phyloP scores from a whole-genome alignment of 2,113 vertebrate species.

The Sinocyclocheilus rhinocerous region DNA sequence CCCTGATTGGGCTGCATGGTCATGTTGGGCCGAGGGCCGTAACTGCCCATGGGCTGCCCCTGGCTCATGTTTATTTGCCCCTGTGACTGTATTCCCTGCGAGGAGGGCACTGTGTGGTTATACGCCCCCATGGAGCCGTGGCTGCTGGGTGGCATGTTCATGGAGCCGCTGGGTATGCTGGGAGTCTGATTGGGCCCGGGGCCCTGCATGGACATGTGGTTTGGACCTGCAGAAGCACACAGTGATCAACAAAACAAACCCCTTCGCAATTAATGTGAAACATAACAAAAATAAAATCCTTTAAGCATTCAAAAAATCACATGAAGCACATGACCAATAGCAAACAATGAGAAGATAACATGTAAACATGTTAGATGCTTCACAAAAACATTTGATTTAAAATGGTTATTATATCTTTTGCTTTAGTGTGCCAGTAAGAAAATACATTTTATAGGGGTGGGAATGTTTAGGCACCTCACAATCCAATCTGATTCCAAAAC shows the following conservation, averaged over 20 bases:
- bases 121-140: slow-evolving; percentile 96
- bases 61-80: slow-evolving; percentile 97
- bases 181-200: slow-evolving; percentile 94
- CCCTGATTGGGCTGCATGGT: slow-evolving; percentile 98
- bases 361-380: no score
- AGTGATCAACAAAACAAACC: background rate
- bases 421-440: no score
- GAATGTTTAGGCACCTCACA: no score
- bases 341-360: no score
- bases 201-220: slow-evolving; percentile 98
- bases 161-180: slow-evolving; percentile 89
- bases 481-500: no score
- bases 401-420: no score
- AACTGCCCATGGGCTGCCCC: slow-evolving; percentile 93
- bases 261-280: no score
- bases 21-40: slow-evolving; percentile 95
- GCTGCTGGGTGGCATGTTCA: slow-evolving; percentile 93
- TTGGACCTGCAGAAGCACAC: slow-evolving; percentile 84
- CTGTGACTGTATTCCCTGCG: slow-evolving; percentile 92
- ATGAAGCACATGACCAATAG: no score
- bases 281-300: no score
- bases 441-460: no score
- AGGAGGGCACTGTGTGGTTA: slow-evolving; percentile 90
- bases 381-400: no score
- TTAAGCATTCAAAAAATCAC: no score